Evolutionary conservation across 2,888 invertebrate species (phyloP), one percentile per base, ranked within the genome.

Genomic region (Cosmia pyralina): DNA sequence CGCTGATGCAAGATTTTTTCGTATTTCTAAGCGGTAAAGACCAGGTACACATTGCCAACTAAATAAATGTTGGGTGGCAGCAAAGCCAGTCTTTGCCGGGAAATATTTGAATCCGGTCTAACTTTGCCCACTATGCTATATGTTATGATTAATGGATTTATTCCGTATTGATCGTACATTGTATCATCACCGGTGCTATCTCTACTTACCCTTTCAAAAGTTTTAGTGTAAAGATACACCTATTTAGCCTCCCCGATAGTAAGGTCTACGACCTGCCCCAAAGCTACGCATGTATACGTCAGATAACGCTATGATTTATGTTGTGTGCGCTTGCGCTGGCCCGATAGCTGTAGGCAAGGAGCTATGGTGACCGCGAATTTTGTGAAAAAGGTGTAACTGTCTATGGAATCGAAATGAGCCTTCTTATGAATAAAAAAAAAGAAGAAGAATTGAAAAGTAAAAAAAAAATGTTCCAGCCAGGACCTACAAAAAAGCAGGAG

Each of bases 181-280:
- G 15, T 11, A 65, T 13, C 4, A 10, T 13, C 6, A 64, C 17
- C 6, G 50, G 19, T 1, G 6, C 6, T 41, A 57, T 38, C 34
- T 53, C 28, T 46, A 50, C 34, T 55, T 22, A 69, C 53, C 11
- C 50, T 50, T 50, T 59, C 19, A 38, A 50, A 44, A 3, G 28
- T 48, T n/a, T 22, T 15, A 38, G 52, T 13, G 50, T 62, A 38
- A 41, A 75, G 41, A 63, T 57, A 63, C 46, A 64, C 41, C 8
- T 65, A 69, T 74, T 77, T 65, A 73, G 63, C 58, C 38, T 68
- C n/a, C 15, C 22, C 57, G 77, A 75, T 67, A 66, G 62, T 71
- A 73, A 83, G 89, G 90, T 91, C 88, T 88, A 87, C 77, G 90
- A 91, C 91, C 90, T 90, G 89, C 86, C 87, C 82, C 82, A 87